phyloP scores from a whole-genome alignment of 2,888 invertebrate species.

The Apotomis betuletana region DNA sequence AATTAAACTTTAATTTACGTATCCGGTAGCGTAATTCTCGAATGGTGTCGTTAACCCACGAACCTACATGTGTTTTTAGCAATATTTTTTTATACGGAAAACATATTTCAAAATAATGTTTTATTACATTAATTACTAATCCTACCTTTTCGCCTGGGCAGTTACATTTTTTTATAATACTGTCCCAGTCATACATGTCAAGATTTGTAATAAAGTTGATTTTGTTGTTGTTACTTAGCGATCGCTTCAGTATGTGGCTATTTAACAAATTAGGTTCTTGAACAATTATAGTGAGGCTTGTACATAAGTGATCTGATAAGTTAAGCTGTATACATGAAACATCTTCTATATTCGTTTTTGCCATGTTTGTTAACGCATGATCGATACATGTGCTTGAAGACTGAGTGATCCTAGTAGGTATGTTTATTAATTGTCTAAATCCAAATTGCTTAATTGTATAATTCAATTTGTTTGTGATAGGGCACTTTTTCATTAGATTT shows the following conservation, averaged over 20 bases:
- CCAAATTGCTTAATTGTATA: too few relatives aligned
- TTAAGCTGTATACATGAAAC: too few relatives aligned
- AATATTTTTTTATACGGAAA: background rate
- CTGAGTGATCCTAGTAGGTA: too few relatives aligned
- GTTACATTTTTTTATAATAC: background rate
- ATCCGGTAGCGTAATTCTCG: background rate
- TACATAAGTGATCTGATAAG: too few relatives aligned
- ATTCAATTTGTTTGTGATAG: too few relatives aligned
- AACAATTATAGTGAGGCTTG: background rate
- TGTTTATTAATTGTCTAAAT: too few relatives aligned
- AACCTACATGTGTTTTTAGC: background rate
- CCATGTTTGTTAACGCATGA: too few relatives aligned
- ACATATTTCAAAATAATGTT: background rate
- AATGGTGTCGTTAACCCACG: background rate
- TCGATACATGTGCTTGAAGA: too few relatives aligned
- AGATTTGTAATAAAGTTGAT: background rate
- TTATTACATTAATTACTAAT: slow-evolving; percentile 3
- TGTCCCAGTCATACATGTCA: background rate
- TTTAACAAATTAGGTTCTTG: background rate
- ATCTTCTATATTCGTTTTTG: too few relatives aligned
- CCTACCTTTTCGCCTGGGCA: background rate
- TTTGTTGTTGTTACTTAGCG: background rate
- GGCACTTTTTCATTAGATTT: too few relatives aligned
- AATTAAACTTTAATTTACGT: background rate
- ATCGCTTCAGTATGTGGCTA: background rate